phyloP scores from a whole-genome alignment of 2,113 vertebrate species.

The Phrynosoma platyrhinos region DNA sequence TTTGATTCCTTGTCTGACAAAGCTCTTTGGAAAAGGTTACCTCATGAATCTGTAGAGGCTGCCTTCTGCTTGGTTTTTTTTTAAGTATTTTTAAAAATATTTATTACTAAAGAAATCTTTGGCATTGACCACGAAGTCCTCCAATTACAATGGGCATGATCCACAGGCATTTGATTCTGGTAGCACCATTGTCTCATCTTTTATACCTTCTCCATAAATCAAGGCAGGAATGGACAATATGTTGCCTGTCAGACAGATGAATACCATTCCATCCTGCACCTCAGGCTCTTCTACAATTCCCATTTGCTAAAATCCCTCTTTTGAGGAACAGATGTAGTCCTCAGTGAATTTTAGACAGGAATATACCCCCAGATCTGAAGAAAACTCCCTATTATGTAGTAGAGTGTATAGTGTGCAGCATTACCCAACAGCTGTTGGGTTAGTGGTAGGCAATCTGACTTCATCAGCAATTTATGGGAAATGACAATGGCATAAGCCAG shows the following conservation, averaged over 20 bases:
- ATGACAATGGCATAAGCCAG: too few species aligned
- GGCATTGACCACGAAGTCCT: neutral
- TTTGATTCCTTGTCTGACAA: neutral
- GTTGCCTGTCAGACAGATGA: neutral
- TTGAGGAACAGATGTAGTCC: neutral
- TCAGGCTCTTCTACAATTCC: too few species aligned
- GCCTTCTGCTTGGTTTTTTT: neutral
- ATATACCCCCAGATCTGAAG: neutral
- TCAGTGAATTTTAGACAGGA: neutral
- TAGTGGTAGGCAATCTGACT: too few species aligned
- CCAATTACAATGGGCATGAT: too few species aligned
- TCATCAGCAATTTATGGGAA: too few species aligned
- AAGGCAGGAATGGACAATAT: neutral
- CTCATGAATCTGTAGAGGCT: neutral
- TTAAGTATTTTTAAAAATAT: neutral
- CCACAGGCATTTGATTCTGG: neutral
- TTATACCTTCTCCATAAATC: neutral
- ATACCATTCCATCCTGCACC: neutral
- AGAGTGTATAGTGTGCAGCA: neutral
- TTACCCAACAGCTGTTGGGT: neutral
- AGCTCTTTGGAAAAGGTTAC: neutral
- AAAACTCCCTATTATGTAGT: neutral
- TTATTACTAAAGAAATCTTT: neutral
- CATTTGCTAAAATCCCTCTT: neutral
- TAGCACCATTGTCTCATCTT: neutral